Conservation (phyloP, 1,140 invertebrate genomes). For the Kradibia gibbosae region DNA sequence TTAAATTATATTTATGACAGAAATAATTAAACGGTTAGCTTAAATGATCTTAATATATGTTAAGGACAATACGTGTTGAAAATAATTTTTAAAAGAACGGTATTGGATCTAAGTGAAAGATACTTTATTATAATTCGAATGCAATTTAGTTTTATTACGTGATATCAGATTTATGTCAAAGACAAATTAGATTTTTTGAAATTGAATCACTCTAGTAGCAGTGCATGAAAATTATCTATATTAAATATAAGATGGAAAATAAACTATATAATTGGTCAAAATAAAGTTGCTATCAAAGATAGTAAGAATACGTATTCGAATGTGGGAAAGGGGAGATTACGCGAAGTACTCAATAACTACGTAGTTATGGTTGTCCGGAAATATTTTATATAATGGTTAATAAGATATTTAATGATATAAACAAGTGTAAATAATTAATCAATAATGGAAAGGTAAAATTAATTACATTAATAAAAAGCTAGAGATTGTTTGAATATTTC, state of each 20-base stretch:
- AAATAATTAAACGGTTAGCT: not conserved
- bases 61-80: not conserved
- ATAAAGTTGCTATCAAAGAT: no score
- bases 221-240: not conserved
- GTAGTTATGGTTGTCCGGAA: no score
- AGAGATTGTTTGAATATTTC: no score
- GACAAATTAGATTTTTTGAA: not conserved
- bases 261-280: no score
- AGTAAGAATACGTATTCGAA: no score
- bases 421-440: no score
- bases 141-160: no score
- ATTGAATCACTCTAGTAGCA: not conserved
- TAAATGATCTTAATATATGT: not conserved
- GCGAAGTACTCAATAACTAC: no score
- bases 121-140: not conserved
- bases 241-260: not conserved
- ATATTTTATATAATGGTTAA: not conserved
- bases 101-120: not conserved
- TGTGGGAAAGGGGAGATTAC: no score
- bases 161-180: not conserved
- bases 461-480: no score
- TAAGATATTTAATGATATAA: not conserved
- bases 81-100: not conserved
- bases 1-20: not conserved
- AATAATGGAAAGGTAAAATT: no score